phyloP scores from a whole-genome alignment of 2,113 vertebrate species.

The Piprites chloris region DNA sequence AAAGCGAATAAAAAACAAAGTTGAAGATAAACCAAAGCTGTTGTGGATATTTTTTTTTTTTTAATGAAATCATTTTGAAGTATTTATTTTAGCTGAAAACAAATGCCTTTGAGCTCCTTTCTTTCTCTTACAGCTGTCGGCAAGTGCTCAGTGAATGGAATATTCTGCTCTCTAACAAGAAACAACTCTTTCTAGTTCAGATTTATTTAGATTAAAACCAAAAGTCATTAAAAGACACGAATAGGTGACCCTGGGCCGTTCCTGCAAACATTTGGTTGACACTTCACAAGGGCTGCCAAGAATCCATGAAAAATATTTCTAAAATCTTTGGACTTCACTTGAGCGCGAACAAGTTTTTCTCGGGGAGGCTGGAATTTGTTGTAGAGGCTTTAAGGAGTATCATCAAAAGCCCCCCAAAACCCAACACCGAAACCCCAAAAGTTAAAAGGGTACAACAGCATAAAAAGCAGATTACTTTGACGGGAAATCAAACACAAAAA shows the following conservation, averaged over 20 bases:
- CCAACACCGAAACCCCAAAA: rapidly evolving
- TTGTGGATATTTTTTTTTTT: neutral
- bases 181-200: neutral
- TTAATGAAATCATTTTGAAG: neutral
- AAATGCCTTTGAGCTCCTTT: neutral
- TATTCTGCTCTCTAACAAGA: neutral
- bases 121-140: neutral
- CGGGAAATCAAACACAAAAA: neutral
- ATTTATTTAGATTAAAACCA: neutral
- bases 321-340: neutral
- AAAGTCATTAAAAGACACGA: neutral
- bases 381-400: neutral
- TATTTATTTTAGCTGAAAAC: neutral
- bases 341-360: neutral
- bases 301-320: neutral
- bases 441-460: neutral
- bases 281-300: neutral
- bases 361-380: neutral
- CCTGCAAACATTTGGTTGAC: neutral
- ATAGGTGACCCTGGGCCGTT: neutral
- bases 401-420: neutral
- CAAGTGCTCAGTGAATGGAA: neutral
- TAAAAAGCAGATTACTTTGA: neutral
- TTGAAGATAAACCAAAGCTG: neutral
- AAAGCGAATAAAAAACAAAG: neutral